phyloP scores from a whole-genome alignment of 2,113 vertebrate genomes.

The Mus spicilegus region DNA sequence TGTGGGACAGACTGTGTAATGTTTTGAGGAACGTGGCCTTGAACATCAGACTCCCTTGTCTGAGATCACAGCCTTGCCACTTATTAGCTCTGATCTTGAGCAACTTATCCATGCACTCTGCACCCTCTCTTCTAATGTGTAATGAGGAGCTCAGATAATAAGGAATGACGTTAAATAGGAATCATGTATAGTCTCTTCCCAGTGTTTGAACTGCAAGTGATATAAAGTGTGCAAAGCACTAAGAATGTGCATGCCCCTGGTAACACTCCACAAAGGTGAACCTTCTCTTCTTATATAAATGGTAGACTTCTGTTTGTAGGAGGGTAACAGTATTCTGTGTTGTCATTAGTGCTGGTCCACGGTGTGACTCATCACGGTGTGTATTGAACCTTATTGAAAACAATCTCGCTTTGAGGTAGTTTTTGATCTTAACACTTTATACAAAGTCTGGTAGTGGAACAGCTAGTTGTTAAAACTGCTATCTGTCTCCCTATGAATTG shows the following conservation, averaged over 20 bases:
- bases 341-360: neutral
- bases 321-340: neutral
- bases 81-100: neutral
- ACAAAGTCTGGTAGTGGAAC: neutral
- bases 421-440: neutral
- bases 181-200: neutral
- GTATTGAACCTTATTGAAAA: neutral
- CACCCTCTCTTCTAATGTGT: neutral
- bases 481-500: neutral
- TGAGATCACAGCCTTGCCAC: neutral
- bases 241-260: neutral
- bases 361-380: neutral
- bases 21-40: neutral
- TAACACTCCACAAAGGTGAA: neutral
- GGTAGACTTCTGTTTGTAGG: neutral
- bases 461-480: conserved; percentile 4
- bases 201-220: neutral
- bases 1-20: neutral
- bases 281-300: neutral
- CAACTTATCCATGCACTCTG: neutral
- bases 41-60: neutral
- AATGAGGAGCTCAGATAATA: neutral
- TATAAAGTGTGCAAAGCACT: neutral
- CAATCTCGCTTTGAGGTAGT: neutral
- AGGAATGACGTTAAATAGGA: neutral